Evolutionary conservation across 2,797 vertebrate genomes (phyloP).

Genomic region (Jordanella pulchra): DNA sequence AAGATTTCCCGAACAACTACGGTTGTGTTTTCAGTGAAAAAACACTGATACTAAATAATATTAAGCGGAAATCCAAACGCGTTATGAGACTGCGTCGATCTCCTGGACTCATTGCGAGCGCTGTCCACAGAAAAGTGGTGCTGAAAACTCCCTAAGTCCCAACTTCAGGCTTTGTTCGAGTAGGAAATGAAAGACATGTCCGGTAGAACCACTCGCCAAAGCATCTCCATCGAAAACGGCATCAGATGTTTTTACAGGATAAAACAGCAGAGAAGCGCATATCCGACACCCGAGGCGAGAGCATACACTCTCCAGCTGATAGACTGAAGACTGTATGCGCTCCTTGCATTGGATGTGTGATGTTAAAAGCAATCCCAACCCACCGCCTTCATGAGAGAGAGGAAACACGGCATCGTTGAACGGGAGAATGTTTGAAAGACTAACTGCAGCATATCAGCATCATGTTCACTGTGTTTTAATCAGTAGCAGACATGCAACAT

Average conservation of each 20-base stretch:
- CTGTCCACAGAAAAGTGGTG: slow-evolving; percentile 75
- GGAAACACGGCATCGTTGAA: slow-evolving; percentile 59
- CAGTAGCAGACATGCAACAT: slow-evolving; percentile 27
- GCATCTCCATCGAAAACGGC: slow-evolving; percentile 18
- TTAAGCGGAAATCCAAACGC: slow-evolving; percentile 67
- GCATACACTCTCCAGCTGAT: slow-evolving; percentile 64
- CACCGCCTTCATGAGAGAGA: slow-evolving; percentile 56
- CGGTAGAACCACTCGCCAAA: slow-evolving; percentile 13
- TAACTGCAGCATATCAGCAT: slow-evolving; percentile 47
- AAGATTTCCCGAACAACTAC: slow-evolving; percentile 34
- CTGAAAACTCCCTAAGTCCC: slow-evolving; percentile 73
- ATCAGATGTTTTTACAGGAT: slow-evolving; percentile 49
- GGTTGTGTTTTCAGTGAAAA: slow-evolving; percentile 17
- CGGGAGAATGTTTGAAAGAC: slow-evolving; percentile 38
- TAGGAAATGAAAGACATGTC: slow-evolving; percentile 31
- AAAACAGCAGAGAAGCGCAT: slow-evolving; percentile 48
- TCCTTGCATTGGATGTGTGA: slow-evolving; percentile 65
- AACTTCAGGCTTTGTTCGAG: slow-evolving; percentile 67
- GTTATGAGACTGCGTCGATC: slow-evolving; percentile 56
- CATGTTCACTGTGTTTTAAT: slow-evolving; percentile 13
- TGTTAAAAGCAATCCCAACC: slow-evolving; percentile 66
- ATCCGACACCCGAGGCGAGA: slow-evolving; percentile 69
- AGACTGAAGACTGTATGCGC: slow-evolving; percentile 62
- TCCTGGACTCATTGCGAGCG: slow-evolving; percentile 50
- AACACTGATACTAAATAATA: slow-evolving; percentile 53